Base-by-base conservation (phyloP, 2,888 invertebrate species). In the Pyrocoelia pectoralis region DNA sequence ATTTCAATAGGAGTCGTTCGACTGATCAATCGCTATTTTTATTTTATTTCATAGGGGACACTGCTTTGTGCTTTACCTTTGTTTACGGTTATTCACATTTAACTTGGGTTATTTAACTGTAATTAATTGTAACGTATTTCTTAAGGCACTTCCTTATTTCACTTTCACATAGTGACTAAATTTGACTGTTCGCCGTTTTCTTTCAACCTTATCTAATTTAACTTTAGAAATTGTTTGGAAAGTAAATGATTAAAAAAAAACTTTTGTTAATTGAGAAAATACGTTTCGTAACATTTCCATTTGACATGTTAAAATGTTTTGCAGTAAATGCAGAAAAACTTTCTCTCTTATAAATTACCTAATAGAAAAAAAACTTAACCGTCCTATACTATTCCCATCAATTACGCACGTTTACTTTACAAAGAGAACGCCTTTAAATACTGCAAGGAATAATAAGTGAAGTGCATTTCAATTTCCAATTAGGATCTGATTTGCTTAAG, bases 11-110 rank as follows among this genome's bases (percentile, higher is more conserved):
- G 71, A 74, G 72, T 74, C 76, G 73, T 74, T 77, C 74, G 73
- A 72, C 73, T 76, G 78, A 77, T 78, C 77, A 77, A 78, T 78
- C 76, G 77, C 70, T 68, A 73, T 76, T 76, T 75, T 77, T 76
- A 74, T 67, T 68, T 68, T 68, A 60, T 61, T 63, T 61, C 61
- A 65, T 58, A 62, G 67, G 67, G 64, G 60, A 65, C 62, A 65
- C 55, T 60, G 62, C 65, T 65, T 68, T 68, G 65, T 67, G 41
- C 61, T 65, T 50, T 40, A 67, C 60, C 68, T 66, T 68, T 68
- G 68, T 68, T 68, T 66, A 66, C 65, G 61, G 66, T 65, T 56
- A 65, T 62, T 67, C 63, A 61, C 56, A 60, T 66, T 66, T 66
- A 63, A 52, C 66, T 56, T 51, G 60, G 41, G 49, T 57, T 63